Percentiles rank a stretch among this genome's conserved stretches.
Conservation (phyloP, 1,140 invertebrate species). For the Lepidostoma basale region DNA sequence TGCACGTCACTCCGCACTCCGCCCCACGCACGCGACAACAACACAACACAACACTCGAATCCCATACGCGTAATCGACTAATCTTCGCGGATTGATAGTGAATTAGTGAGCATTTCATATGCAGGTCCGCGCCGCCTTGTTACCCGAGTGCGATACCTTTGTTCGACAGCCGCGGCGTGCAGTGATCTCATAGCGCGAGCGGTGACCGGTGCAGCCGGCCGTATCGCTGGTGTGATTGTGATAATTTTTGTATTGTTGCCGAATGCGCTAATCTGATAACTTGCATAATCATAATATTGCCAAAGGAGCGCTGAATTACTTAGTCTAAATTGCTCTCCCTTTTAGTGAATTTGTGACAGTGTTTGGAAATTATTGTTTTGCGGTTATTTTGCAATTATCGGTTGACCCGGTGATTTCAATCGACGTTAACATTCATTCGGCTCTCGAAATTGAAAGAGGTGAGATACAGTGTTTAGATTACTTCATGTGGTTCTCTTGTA, state of each 20-base stretch:
- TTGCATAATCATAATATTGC: constrained; percentile 1
- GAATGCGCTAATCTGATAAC: not conserved
- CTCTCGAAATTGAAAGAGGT: not conserved
- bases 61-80: too few species aligned
- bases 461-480: not conserved
- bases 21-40: not conserved
- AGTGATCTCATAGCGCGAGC: not conserved
- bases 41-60: not conserved
- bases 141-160: not conserved
- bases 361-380: not conserved
- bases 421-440: constrained; percentile 1
- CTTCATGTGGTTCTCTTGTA: not conserved
- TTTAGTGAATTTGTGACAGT: not conserved
- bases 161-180: not conserved
- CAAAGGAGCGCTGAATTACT: constrained; percentile 10
- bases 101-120: too few species aligned
- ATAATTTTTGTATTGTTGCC: constrained; percentile 1
- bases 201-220: not conserved
- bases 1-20: not conserved
- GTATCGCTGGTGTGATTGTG: not conserved
- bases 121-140: not conserved
- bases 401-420: constrained; percentile 1
- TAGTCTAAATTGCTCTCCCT: not conserved
- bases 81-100: too few species aligned
- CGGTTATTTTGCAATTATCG: constrained; percentile 3